Evolutionary conservation across 2,888 invertebrate species (phyloP).

Genomic region (Euplagia quadripunctaria): DNA sequence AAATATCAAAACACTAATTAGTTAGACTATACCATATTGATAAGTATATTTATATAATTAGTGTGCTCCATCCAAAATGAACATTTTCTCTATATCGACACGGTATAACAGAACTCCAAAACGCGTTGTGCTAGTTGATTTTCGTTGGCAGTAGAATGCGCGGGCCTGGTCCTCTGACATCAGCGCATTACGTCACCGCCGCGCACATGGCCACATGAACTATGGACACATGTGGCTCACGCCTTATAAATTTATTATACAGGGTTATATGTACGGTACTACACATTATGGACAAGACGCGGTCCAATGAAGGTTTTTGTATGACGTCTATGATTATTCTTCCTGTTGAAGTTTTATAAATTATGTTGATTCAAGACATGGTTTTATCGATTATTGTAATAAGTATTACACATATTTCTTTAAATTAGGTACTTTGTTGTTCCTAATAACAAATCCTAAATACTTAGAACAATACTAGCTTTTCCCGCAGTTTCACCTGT

Average conservation of each 20-base stretch:
- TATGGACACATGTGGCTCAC: slow-evolving; percentile 29
- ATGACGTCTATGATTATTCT: slow-evolving; percentile 52
- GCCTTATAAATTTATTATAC: slow-evolving; percentile 40
- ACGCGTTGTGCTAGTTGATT: slow-evolving; percentile 40
- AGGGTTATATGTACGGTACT: slow-evolving; percentile 35
- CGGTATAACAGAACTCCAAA: slow-evolving; percentile 35
- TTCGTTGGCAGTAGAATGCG: slow-evolving; percentile 45
- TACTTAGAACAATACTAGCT: too few relatives aligned
- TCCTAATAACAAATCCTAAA: background rate
- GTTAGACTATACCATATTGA: too few relatives aligned
- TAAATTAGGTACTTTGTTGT: background rate
- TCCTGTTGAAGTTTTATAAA: slow-evolving; percentile 43
- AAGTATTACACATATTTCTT: background rate
- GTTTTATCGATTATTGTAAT: background rate
- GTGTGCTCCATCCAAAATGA: background rate
- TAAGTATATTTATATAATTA: too few relatives aligned
- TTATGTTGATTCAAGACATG: slow-evolving; percentile 22
- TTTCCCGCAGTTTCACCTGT: too few relatives aligned
- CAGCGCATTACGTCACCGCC: slow-evolving; percentile 49
- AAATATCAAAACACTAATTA: too few relatives aligned
- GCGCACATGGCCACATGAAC: slow-evolving; percentile 43
- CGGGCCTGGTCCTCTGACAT: slow-evolving; percentile 52
- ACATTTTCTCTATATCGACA: slow-evolving; percentile 4
- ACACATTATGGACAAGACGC: slow-evolving; percentile 34
- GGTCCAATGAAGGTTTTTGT: slow-evolving; percentile 45